phyloP scores from a whole-genome alignment of 2,113 vertebrate species.

The Leuciscus idus region DNA sequence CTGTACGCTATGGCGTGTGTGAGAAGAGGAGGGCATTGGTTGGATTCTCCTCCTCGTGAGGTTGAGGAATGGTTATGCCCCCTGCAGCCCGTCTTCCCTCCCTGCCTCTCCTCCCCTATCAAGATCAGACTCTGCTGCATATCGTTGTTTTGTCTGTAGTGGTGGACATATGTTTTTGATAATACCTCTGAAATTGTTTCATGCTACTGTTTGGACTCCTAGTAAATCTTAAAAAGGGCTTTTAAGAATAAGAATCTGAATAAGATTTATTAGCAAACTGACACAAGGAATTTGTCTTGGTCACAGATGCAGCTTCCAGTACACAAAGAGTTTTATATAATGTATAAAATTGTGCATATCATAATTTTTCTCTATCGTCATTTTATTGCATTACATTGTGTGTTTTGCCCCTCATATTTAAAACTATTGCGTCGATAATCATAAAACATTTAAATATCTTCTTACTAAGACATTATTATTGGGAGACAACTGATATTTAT shows the following conservation, averaged over 20 bases:
- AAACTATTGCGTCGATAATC: background rate
- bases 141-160: background rate
- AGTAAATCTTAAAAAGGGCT: too few relatives aligned
- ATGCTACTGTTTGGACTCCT: background rate
- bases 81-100: constrained; percentile 70
- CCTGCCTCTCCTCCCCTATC: background rate
- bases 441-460: background rate
- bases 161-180: background rate
- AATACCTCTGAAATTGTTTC: background rate
- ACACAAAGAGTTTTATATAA: too few relatives aligned
- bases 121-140: background rate
- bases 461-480: background rate
- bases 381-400: background rate
- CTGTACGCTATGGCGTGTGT: constrained; percentile 62
- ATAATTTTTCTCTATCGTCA: background rate
- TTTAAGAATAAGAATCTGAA: too few relatives aligned
- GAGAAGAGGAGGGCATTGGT: constrained; percentile 60
- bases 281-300: too few relatives aligned
- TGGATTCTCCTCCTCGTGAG: constrained; percentile 45
- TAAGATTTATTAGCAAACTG: too few relatives aligned
- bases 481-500: background rate
- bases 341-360: too few relatives aligned
- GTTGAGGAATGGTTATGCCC: constrained; percentile 68
- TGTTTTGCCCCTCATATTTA: background rate
- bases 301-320: too few relatives aligned